Evolutionary conservation across 2,888 invertebrate species (phyloP).

Genomic region (Eledona agricola): DNA sequence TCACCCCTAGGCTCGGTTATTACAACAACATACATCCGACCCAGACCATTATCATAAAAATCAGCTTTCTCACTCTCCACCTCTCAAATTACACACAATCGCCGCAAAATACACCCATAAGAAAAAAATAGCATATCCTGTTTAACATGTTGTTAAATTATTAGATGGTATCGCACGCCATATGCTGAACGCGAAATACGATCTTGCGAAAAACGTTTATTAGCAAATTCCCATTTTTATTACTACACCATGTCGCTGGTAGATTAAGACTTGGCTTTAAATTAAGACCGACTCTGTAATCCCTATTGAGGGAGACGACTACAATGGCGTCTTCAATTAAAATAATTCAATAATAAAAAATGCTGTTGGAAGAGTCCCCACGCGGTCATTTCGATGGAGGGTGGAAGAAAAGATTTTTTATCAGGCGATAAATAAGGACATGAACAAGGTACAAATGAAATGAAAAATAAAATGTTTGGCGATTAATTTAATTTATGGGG

Average conservation of each 20-base stretch:
- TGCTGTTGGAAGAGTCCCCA: conserved; percentile 40
- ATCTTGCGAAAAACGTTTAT: conserved; percentile 25
- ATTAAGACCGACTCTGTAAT: conserved; percentile 43
- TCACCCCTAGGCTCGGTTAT: too few species aligned
- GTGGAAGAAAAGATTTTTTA: conserved; percentile 40
- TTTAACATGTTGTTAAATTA: conserved; percentile 33
- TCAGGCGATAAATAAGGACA: conserved; percentile 48
- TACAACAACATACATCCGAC: too few species aligned
- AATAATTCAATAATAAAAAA: conserved; percentile 54
- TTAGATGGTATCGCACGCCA: conserved; percentile 39
- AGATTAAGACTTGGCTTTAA: conserved; percentile 38
- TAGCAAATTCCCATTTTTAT: conserved; percentile 3
- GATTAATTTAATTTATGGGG: conserved; percentile 53
- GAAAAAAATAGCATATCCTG: conserved; percentile 33
- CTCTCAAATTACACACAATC: conserved; percentile 11
- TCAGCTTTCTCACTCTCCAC: neutral
- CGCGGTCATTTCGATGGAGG: conserved; percentile 50
- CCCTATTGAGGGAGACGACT: conserved; percentile 45
- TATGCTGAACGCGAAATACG: conserved; percentile 28
- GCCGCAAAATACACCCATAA: conserved; percentile 2
- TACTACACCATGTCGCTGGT: conserved; percentile 33
- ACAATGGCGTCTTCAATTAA: conserved; percentile 50
- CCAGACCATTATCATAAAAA: conserved; percentile 7
- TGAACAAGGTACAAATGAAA: conserved; percentile 52
- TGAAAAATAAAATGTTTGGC: conserved; percentile 52